Percentiles rank a stretch among this genome's conserved stretches.
These are phyloP conservation scores for Spicauda simplicius DNA, from an alignment of 2,888 invertebrate species.

Conservation along the genomic window DNA sequence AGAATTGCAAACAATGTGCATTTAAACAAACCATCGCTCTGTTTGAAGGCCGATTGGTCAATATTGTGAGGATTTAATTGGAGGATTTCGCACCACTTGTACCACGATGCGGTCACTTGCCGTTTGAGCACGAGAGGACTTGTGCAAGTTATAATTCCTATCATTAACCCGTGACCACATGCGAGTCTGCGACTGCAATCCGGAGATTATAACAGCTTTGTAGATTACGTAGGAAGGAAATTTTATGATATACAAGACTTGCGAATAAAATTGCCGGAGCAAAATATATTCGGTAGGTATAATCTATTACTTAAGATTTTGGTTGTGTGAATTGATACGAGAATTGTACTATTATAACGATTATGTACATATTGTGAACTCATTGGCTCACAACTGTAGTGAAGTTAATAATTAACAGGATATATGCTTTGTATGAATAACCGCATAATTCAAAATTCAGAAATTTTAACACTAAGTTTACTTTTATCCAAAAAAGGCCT, in stretches of 20 bases:
- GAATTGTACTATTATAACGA: too few relatives aligned
- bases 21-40: not conserved
- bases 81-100: conserved; percentile 4
- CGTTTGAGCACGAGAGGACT: not conserved
- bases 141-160: conserved; percentile 24
- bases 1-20: too few relatives aligned
- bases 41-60: not conserved
- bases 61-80: not conserved
- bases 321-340: too few relatives aligned
- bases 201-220: conserved; percentile 8
- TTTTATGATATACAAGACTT: not conserved
- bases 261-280: not conserved
- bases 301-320: too few relatives aligned
- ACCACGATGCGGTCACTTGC: conserved; percentile 16
- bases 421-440: too few relatives aligned
- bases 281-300: not conserved
- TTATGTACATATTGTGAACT: too few relatives aligned
- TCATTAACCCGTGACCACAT: conserved; percentile 15
- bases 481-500: too few relatives aligned
- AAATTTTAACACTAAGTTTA: too few relatives aligned
- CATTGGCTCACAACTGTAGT: too few relatives aligned
- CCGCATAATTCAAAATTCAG: too few relatives aligned
- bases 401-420: too few relatives aligned
- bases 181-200: conserved; percentile 11
- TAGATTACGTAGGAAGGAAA: not conserved